Evolutionary conservation across 2,113 vertebrate species (phyloP), one percentile per base, ranked within the genome.

Genomic region (Hoplias malabaricus): DNA sequence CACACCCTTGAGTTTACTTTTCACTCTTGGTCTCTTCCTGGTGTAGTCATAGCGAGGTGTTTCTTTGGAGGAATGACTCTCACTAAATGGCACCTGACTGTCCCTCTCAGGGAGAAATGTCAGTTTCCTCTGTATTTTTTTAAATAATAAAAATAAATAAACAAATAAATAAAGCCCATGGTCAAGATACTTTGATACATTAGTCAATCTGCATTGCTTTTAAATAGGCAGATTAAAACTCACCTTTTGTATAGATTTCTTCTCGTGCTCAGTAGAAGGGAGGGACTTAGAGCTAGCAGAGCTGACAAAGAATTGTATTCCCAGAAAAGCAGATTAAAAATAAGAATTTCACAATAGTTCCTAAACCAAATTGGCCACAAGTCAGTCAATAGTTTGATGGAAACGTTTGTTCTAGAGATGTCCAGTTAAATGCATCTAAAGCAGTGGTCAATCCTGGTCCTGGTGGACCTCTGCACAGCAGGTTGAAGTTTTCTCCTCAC

Each of bases 1-100:
- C 10, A 27, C 65, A 83, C 85, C 73, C 73, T 68, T 82, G 13
- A 87, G 78, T 50, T 68, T 73, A 12, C 50, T 76, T 31, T 85
- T 87, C 29, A 46, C 19, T 46, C 73, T 62, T 5, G 65, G 36
- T 13, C 75, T 85, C 73, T 79, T 82, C 46, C 80, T 80, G 34
- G 42, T 75, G 76, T 85, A 85, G 67, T 74, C 53, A 50, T 36
- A n/a, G 0, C 33, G 33, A 50, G 74, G 29, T 10, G 46, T 61
- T 2, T 48, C 23, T 43, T 33, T 77, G 25, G 19, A 36, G 13
- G 61, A 36, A 16, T 21, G 25, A 36, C 16, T 59, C n/a, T 82
- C 36, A 48, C 36, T 40, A 13, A 33, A 25, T n/a, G 16, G 23
- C 14, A 59, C 14, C 48, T 14, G 54, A 38, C 46, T 50, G 33